phyloP scores from a whole-genome alignment of 1,140 invertebrate species.

The Micrasema minimum region DNA sequence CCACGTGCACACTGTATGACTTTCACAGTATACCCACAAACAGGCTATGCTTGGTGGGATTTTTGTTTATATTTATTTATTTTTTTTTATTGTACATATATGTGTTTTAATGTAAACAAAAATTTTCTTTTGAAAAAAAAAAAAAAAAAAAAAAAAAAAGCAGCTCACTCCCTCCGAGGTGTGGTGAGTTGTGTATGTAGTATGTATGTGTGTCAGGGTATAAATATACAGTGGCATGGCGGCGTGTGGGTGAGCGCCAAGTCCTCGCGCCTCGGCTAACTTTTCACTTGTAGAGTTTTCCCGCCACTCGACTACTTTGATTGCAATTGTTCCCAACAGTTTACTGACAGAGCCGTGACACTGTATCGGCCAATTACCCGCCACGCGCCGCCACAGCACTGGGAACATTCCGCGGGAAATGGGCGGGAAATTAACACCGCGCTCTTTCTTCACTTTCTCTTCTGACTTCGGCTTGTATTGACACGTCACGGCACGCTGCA shows the following conservation, averaged over 20 bases:
- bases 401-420: neutral
- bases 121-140: too few relatives aligned
- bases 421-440: neutral
- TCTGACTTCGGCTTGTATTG: too few relatives aligned
- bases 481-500: too few relatives aligned
- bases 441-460: too few relatives aligned
- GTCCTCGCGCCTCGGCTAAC: conserved; percentile 20
- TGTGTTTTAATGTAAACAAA: too few relatives aligned
- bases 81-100: too few relatives aligned
- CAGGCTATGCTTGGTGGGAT: too few relatives aligned
- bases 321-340: conserved; percentile 49
- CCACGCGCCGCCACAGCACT: neutral
- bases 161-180: neutral
- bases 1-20: too few relatives aligned
- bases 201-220: neutral
- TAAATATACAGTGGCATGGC: too few relatives aligned
- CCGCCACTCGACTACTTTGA: conserved; percentile 52
- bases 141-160: too few relatives aligned
- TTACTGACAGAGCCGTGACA: conserved; percentile 22
- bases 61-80: too few relatives aligned
- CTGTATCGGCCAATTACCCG: conserved; percentile 19
- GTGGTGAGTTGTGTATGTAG: neutral
- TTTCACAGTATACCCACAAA: too few relatives aligned
- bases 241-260: conserved; percentile 7
- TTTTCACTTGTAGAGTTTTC: conserved; percentile 43